Evolutionary conservation across 2,113 vertebrate species (phyloP), one percentile per base, ranked within the genome.

Genomic region (Gopherus evgoodei): DNA sequence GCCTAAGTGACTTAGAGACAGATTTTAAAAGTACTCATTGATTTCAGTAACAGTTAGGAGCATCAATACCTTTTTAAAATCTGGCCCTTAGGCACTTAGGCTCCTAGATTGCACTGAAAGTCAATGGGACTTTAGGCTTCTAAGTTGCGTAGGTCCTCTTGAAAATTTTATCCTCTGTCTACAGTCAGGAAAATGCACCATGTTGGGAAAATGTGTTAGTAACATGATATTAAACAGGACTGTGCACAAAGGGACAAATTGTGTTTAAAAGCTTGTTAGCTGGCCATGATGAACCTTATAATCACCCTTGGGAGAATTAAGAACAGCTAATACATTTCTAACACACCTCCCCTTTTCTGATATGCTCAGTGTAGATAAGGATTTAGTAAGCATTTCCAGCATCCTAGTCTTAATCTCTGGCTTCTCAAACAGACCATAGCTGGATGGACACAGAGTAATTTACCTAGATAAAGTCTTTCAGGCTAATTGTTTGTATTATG

Each of bases 291-390:
- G 83, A 81, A 69, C 76, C n/a, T 29, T 52, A 76, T 90, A 69
- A 69, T 78, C 76, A 29, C 2, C 81, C 78, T 0, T 0, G 9
- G 24, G 2, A 6, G 62, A 86, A 42, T 35, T 0, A 1, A 75
- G 17, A 56, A 56, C 53, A 54, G 0, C 38, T 54, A 85, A 31
- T 1, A 19, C 10, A 1, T 1, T 72, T 38, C 88, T 90, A 42
- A 81, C 35, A 65, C 4, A 8, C 27, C 6, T 42, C 38, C 38
- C 3, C 49, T 76, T 35, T n/a, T 57, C 14, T 14, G 19, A 81
- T 31, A 65, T n/a, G 47, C 2, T 31, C 7, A 81, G 42, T 90
- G 11, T 14, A 90, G 11, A 52, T 56, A 75, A 62, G 3, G 6
- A 6, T 86, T 86, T 56, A 62, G 57, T 65, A 62, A 85, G 85